These are phyloP conservation scores for Phyllotreta striolata DNA, from an alignment of 2,888 invertebrate genomes.

Conservation along the genomic window DNA sequence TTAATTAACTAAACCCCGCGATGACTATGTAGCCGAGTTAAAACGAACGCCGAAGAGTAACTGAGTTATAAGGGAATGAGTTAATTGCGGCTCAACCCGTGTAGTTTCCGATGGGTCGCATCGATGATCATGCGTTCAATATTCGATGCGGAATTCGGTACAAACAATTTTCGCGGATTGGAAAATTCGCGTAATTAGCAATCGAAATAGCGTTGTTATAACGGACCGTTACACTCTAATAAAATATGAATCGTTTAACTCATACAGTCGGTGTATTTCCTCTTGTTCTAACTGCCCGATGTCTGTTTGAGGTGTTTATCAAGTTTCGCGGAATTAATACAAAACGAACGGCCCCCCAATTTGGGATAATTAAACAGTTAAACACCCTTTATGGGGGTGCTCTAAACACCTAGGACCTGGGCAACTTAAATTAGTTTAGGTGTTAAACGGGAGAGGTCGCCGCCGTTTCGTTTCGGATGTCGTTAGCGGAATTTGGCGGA, in stretches of 20 bases:
- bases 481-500: slow-evolving; percentile 7
- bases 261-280: neutral
- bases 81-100: slow-evolving; percentile 13
- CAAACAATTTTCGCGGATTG: neutral
- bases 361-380: slow-evolving; percentile 30
- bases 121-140: slow-evolving; percentile 11
- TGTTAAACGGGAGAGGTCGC: slow-evolving; percentile 8
- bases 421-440: slow-evolving; percentile 18
- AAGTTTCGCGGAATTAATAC: slow-evolving; percentile 24
- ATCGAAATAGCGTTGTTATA: neutral
- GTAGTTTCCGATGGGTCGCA: neutral
- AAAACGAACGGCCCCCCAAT: slow-evolving; percentile 27
- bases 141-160: neutral
- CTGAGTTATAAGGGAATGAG: slow-evolving; percentile 7
- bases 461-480: neutral
- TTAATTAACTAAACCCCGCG: neutral
- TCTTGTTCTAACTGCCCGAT: neutral
- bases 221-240: too few species aligned
- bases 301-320: slow-evolving; percentile 18
- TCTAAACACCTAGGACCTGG: slow-evolving; percentile 10
- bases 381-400: slow-evolving; percentile 8
- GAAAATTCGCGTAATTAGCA: neutral
- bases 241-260: neutral
- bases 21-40: neutral
- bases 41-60: slow-evolving; percentile 2